A percentile compares a stretch with the other conserved stretches of the same genome.
Evolutionary conservation across 2,888 invertebrate genomes (phyloP).

Genomic region (Yponomeuta plumbellus): DNA sequence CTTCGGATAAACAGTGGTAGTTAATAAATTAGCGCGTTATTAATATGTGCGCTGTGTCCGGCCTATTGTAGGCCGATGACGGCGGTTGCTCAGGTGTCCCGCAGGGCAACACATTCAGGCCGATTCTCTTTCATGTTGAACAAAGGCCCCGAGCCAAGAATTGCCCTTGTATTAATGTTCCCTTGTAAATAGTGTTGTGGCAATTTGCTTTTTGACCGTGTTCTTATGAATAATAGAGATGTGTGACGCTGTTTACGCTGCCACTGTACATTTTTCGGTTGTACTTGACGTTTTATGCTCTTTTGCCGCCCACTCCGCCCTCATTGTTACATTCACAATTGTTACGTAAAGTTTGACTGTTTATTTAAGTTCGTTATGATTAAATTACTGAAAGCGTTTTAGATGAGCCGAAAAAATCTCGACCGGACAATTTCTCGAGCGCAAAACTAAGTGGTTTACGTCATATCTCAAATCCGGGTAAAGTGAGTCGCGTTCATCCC

Average conservation of each 20-base stretch:
- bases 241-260: conserved; percentile 29
- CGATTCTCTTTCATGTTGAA: conserved; percentile 54
- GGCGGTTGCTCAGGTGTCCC: conserved; percentile 61
- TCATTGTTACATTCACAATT: not conserved
- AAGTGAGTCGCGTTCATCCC: conserved; percentile 56
- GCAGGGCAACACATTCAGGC: conserved; percentile 44
- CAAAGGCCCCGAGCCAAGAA: conserved; percentile 63
- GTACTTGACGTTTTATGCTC: conserved; percentile 2
- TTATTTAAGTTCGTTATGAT: not conserved
- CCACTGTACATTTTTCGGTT: conserved; percentile 1
- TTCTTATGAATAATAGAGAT: conserved; percentile 56
- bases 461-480: conserved; percentile 76
- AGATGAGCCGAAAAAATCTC: conserved; percentile 46
- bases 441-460: conserved; percentile 69
- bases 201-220: conserved; percentile 54
- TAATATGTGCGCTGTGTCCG: conserved; percentile 61
- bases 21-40: conserved; percentile 76
- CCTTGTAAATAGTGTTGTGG: conserved; percentile 56
- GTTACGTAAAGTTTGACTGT: not conserved
- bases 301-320: not conserved
- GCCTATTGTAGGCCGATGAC: conserved; percentile 55
- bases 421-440: conserved; percentile 38
- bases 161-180: conserved; percentile 18
- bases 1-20: conserved; percentile 69
- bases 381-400: not conserved